Evolutionary conservation across 2,797 vertebrate genomes (phyloP).

Genomic region (Ibycter americanus): DNA sequence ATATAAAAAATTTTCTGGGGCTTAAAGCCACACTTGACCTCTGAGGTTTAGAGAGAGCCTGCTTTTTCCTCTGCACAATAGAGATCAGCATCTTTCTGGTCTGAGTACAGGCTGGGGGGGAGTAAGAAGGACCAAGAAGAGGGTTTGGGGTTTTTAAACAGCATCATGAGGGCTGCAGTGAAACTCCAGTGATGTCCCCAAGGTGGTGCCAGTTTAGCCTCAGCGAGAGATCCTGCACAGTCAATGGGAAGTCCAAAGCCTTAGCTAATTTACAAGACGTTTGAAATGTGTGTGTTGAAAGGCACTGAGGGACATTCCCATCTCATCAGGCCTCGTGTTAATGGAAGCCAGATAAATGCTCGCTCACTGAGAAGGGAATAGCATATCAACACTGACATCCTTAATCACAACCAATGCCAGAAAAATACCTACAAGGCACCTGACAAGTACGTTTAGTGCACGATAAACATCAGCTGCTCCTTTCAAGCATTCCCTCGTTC

Average conservation of each 20-base stretch:
- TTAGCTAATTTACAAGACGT: not conserved
- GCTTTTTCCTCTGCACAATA: not conserved
- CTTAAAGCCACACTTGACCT: not conserved
- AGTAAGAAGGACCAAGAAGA: not conserved
- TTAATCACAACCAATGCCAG: not conserved
- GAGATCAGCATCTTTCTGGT: not conserved
- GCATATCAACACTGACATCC: not conserved
- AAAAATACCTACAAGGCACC: not conserved
- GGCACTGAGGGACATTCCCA: constrained; percentile 9
- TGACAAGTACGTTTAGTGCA: not conserved
- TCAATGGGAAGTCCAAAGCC: not conserved
- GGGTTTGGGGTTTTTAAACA: not conserved
- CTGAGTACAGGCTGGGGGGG: not conserved
- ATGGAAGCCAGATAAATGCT: not conserved
- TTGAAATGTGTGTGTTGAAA: constrained; percentile 11
- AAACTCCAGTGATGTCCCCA: not conserved
- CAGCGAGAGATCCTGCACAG: not conserved
- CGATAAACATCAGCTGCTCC: not conserved
- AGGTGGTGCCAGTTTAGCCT: not conserved
- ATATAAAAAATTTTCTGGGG: not conserved
- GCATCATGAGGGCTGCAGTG: not conserved
- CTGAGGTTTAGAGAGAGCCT: not conserved
- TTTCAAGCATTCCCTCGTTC: not conserved
- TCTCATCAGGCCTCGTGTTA: not conserved
- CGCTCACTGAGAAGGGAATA: not conserved